Conservation (phyloP, 1,140 invertebrate genomes). For the Saccostrea echinata region DNA sequence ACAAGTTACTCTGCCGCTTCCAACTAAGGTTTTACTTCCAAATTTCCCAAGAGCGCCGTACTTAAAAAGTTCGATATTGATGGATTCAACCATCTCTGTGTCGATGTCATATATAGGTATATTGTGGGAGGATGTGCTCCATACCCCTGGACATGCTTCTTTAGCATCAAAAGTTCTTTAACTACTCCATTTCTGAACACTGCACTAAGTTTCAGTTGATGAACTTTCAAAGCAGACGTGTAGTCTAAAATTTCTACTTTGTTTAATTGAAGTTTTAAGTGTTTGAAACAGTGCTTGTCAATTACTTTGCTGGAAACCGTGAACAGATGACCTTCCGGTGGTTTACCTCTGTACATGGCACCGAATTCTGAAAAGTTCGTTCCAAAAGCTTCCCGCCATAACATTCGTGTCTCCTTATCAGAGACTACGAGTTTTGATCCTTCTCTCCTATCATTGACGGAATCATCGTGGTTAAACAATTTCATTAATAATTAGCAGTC, state of each 20-base stretch:
- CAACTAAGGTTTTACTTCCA: not conserved
- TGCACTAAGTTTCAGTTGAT: conserved; percentile 44
- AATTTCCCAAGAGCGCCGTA: conserved; percentile 30
- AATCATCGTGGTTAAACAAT: conserved; percentile 78
- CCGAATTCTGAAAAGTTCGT: conserved; percentile 69
- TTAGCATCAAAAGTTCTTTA: conserved; percentile 48
- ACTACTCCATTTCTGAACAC: conserved; percentile 44
- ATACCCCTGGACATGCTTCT: conserved; percentile 44
- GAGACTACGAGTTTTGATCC: conserved; percentile 72
- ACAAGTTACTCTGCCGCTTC: not conserved
- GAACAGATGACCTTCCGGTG: conserved; percentile 49
- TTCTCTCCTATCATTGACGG: conserved; percentile 77
- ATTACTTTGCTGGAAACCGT: not conserved
- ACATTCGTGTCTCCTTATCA: conserved; percentile 55
- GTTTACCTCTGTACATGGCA: conserved; percentile 73
- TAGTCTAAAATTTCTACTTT: conserved; percentile 32
- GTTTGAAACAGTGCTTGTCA: conserved; percentile 41
- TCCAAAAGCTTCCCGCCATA: conserved; percentile 66
- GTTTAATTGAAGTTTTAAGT: conserved; percentile 44
- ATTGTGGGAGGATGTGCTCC: conserved; percentile 25
- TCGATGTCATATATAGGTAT: conserved; percentile 44
- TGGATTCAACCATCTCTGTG: conserved; percentile 26
- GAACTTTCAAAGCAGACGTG: conserved; percentile 39
- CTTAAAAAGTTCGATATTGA: conserved; percentile 37
- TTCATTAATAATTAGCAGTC: too few relatives aligned